phyloP scores from a whole-genome alignment of 2,888 invertebrate species.

The Helicoverpa assulta region DNA sequence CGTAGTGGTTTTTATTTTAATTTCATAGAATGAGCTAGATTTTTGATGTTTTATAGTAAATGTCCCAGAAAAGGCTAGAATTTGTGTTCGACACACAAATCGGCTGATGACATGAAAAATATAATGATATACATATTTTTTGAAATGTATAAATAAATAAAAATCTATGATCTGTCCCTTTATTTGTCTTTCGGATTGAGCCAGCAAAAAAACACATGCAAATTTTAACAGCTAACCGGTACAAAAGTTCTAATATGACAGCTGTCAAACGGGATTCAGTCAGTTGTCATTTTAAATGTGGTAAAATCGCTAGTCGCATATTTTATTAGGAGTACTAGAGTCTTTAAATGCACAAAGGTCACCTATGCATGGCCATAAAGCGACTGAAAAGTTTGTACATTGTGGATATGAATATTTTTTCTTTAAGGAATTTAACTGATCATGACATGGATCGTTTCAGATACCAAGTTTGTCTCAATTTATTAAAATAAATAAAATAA shows the following conservation, averaged over 20 bases:
- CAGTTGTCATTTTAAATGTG: not conserved
- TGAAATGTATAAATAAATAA: conserved; percentile 82
- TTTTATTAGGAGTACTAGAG: too few relatives aligned
- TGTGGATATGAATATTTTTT: too few relatives aligned
- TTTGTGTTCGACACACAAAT: conserved; percentile 81
- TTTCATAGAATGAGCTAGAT: conserved; percentile 85
- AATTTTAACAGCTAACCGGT: not conserved
- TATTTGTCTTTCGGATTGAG: conserved; percentile 65
- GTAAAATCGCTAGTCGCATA: not conserved
- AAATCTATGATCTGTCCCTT: conserved; percentile 74
- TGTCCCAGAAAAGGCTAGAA: conserved; percentile 71
- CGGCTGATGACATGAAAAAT: conserved; percentile 60
- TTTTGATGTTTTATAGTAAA: conserved; percentile 85
- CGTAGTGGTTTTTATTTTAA: conserved; percentile 66
- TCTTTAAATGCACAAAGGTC: too few relatives aligned
- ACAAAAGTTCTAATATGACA: conserved; percentile 4
- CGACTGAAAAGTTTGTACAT: too few relatives aligned
- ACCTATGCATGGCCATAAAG: too few relatives aligned
- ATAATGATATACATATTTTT: conserved; percentile 81
- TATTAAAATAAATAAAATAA: too few relatives aligned
- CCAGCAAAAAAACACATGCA: conserved; percentile 43
- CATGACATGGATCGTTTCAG: too few relatives aligned
- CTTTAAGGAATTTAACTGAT: too few relatives aligned
- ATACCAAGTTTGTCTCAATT: too few relatives aligned
- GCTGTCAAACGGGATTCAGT: conserved; percentile 22